Evolutionary conservation across 2,113 vertebrate species (phyloP).

Genomic region (Gasterosteus aculeatus): DNA sequence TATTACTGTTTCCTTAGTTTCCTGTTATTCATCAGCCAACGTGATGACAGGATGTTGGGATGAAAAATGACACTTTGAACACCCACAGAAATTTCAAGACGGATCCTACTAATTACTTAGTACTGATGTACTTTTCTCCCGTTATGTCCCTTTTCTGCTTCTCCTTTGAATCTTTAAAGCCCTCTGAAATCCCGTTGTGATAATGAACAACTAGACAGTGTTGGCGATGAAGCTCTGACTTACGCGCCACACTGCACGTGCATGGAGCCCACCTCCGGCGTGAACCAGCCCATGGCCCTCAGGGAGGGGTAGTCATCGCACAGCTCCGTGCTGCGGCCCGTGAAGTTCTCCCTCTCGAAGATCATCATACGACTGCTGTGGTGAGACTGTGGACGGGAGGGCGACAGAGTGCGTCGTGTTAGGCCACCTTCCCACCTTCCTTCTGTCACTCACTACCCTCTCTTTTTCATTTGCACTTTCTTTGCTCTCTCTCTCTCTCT

Average conservation of each 20-base stretch:
- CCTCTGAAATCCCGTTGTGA: neutral
- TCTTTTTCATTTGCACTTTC: constrained; percentile 4
- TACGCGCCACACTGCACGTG: constrained; percentile 82
- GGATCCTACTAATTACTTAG: neutral
- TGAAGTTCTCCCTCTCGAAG: constrained; percentile 81
- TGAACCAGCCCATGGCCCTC: constrained; percentile 81
- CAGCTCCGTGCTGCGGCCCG: constrained; percentile 76
- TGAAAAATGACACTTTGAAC: neutral
- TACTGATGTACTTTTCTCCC: neutral
- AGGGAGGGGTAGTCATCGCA: constrained; percentile 83
- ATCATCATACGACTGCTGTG: constrained; percentile 80
- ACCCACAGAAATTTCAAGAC: neutral
- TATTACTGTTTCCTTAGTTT: neutral
- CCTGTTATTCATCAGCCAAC: neutral
- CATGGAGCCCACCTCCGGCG: constrained; percentile 81
- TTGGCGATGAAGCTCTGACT: constrained; percentile 41
- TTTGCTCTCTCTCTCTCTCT: neutral
- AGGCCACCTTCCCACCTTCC: neutral
- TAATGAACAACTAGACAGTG: neutral
- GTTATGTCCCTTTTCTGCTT: neutral
- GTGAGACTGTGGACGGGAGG: constrained; percentile 69
- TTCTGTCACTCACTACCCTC: constrained; percentile 23
- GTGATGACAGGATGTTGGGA: neutral
- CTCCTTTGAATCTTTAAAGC: neutral
- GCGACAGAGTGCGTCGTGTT: neutral